These are phyloP conservation scores for Agonopterix subpropinquella DNA, from an alignment of 2,888 invertebrate species.

Conservation along the genomic window DNA sequence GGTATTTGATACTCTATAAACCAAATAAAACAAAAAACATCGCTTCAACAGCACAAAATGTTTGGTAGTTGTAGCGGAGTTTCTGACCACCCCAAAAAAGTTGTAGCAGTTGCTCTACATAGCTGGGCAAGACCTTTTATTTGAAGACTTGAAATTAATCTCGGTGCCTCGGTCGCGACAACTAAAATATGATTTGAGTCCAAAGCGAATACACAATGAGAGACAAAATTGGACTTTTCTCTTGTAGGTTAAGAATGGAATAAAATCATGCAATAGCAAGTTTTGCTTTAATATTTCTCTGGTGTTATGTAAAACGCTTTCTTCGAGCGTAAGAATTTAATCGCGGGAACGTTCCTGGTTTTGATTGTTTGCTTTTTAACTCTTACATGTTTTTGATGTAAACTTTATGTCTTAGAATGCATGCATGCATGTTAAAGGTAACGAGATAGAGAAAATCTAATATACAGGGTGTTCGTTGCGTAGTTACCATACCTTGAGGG, in stretches of 20 bases:
- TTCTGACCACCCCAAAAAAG: no score
- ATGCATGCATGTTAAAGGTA: no score
- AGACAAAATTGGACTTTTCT: conserved; percentile 47
- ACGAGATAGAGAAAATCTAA: no score
- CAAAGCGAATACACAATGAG: conserved; percentile 50
- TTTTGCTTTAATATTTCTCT: conserved; percentile 37
- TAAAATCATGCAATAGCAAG: conserved; percentile 31
- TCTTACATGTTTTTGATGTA: no score
- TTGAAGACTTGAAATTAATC: conserved; percentile 2
- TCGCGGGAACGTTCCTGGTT: background rate
- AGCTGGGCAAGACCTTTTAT: background rate
- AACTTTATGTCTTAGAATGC: background rate
- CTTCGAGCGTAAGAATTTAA: conserved; percentile 2
- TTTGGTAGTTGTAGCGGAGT: no score
- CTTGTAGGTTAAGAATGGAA: conserved; percentile 36
- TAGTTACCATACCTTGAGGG: no score
- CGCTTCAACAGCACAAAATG: no score
- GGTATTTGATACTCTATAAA: no score
- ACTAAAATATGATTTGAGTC: conserved; percentile 49
- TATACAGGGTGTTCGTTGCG: no score
- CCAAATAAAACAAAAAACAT: no score
- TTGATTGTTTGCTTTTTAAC: no score
- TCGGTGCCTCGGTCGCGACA: conserved; percentile 23
- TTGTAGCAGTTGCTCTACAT: no score
- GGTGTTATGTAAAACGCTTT: conserved; percentile 18